phyloP scores from a whole-genome alignment of 2,797 vertebrate genomes.

The Urosaurus nigricauda region DNA sequence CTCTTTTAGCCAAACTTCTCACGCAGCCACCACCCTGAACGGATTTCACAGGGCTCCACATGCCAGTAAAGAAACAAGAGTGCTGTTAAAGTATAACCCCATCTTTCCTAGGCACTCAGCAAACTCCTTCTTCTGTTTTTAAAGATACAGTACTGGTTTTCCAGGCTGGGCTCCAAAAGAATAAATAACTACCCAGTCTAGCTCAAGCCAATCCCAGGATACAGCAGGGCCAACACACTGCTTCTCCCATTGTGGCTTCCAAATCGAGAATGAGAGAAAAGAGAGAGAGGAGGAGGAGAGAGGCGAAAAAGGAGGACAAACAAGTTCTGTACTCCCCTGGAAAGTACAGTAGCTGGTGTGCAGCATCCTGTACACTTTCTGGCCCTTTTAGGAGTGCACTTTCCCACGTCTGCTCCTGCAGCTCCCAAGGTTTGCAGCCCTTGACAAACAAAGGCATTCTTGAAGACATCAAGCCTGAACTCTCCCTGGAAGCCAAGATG shows the following conservation, averaged over 20 bases:
- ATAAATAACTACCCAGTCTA: neutral
- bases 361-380: neutral
- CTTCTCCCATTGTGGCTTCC: neutral
- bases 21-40: neutral
- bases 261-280: neutral
- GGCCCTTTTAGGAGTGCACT: neutral
- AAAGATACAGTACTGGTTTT: neutral
- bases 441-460: neutral
- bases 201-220: neutral
- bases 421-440: neutral
- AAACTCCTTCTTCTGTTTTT: neutral
- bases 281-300: neutral
- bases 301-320: neutral
- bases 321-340: neutral
- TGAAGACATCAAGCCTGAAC: too few relatives aligned
- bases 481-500: too few relatives aligned
- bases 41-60: neutral
- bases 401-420: neutral
- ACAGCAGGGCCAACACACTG: neutral
- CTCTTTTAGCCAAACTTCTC: neutral
- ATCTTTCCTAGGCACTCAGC: neutral
- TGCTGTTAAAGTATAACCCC: neutral
- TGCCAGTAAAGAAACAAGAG: neutral
- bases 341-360: neutral
- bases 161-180: neutral